Percentiles rank a stretch among this genome's conserved stretches.
phyloP scores from a whole-genome alignment of 2,113 vertebrate species.

The Octodon degus region DNA sequence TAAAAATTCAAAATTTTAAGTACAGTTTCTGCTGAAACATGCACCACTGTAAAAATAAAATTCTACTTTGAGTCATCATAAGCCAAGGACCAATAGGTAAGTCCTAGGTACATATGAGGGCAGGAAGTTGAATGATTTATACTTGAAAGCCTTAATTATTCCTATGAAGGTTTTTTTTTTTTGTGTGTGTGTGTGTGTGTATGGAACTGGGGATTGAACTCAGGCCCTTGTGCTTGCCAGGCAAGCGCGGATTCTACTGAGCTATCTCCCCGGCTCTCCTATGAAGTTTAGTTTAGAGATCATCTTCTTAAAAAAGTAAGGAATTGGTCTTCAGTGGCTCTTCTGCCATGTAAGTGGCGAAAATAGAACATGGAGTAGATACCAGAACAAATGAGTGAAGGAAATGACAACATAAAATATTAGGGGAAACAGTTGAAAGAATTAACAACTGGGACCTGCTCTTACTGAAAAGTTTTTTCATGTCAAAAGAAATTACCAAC shows the following conservation, averaged over 20 bases:
- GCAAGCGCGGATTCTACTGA: too few relatives aligned
- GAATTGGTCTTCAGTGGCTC: background rate
- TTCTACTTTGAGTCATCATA: background rate
- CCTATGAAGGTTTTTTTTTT: background rate
- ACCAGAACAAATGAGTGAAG: background rate
- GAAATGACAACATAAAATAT: background rate
- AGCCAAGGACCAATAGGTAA: background rate
- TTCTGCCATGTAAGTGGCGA: background rate
- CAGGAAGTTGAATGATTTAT: conserved; percentile 27
- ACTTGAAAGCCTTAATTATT: background rate
- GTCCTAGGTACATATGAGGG: background rate
- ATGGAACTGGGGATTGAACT: too few relatives aligned
- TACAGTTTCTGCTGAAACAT: background rate
- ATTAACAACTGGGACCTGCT: too few relatives aligned
- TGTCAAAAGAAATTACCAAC: too few relatives aligned
- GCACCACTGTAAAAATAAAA: background rate
- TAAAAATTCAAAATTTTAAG: background rate
- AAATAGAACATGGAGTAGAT: background rate
- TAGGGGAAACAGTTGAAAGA: too few relatives aligned
- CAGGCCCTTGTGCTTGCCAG: too few relatives aligned
- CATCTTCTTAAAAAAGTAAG: background rate
- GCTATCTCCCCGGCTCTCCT: background rate
- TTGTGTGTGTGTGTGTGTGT: too few relatives aligned
- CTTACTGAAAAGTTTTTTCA: too few relatives aligned
- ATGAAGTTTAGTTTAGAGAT: conserved; percentile 18